These are phyloP conservation scores for Holacanthus passer DNA, from an alignment of 2,113 vertebrate genomes.

Conservation along the genomic window DNA sequence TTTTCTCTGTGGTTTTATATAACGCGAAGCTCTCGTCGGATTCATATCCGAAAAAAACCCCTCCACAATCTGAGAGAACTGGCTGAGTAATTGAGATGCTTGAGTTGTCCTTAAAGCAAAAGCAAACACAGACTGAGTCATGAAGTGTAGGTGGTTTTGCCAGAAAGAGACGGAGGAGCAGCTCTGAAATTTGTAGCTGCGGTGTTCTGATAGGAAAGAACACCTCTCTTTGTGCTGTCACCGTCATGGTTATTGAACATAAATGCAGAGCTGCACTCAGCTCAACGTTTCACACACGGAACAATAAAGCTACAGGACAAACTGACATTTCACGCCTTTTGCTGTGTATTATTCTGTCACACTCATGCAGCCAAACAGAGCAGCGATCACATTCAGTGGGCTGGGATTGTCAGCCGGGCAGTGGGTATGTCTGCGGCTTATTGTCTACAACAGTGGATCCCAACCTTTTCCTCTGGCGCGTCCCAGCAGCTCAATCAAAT, in stretches of 20 bases:
- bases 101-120: constrained; percentile 49
- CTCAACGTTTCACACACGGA: constrained; percentile 14
- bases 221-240: constrained; percentile 30
- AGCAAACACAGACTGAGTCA: constrained; percentile 62
- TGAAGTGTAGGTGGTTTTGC: constrained; percentile 51
- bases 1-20: constrained; percentile 47
- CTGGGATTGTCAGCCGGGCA: not conserved
- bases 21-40: constrained; percentile 1
- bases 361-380: not conserved
- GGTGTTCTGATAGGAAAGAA: constrained; percentile 34
- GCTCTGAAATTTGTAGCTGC: constrained; percentile 48
- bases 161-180: constrained; percentile 43
- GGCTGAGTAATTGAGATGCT: constrained; percentile 54
- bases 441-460: not conserved
- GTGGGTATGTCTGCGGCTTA: not conserved
- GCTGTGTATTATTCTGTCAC: not conserved
- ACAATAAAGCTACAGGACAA: constrained; percentile 2
- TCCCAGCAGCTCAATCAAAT: not conserved
- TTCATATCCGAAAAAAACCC: constrained; percentile 14
- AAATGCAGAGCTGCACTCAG: constrained; percentile 12
- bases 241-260: constrained; percentile 19
- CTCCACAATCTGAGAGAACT: constrained; percentile 30
- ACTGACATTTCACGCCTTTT: constrained; percentile 14
- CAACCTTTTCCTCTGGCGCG: not conserved
- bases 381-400: not conserved